Evolutionary conservation across 2,888 invertebrate genomes (phyloP), one percentile per base, ranked within the genome.

Genomic region (Blomia tropicalis): DNA sequence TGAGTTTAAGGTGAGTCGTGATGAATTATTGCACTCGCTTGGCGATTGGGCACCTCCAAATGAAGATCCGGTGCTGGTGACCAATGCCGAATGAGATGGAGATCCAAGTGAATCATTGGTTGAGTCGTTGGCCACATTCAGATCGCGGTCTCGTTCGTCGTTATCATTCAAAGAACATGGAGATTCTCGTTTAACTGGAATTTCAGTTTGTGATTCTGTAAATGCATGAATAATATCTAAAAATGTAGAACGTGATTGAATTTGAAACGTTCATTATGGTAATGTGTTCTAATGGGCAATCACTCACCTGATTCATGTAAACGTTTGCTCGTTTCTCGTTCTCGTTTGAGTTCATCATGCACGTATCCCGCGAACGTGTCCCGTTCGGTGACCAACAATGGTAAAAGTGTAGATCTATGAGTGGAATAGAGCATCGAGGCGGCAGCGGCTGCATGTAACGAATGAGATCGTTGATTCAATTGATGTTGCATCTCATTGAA

Each of bases 391-490:
- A n/a, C n/a, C n/a, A n/a, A n/a, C n/a, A n/a, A n/a, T n/a, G n/a
- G n/a, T n/a, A n/a, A n/a, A n/a, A n/a, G n/a, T n/a, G n/a, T n/a
- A n/a, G n/a, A n/a, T n/a, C n/a, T n/a, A n/a, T n/a, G n/a, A n/a
- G n/a, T n/a, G n/a, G n/a, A n/a, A n/a, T n/a, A n/a, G 5, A 47
- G 22, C 51, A 47, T 47, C 7, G 51, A 47, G n/a, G 51, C 27
- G 51, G 51, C 7, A 47, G 51, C 27, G 51, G 51, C 7, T 7
- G 7, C 7, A 27, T 47, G 51, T n/a, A 47, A 47, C 22, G 7
- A 19, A n/a, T 47, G 51, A n/a, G 51, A 14, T 47, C 51, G 56
- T n/a, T n/a, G n/a, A 56, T 27, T 56, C 23, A 56, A 31, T 56
- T 56, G 56, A 19, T 56, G 56, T 36, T 56, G 56, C 11, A 56